Evolutionary conservation across 2,888 invertebrate genomes (phyloP), one percentile per base, ranked within the genome.

Genomic region (Drosophila suboccidentalis): DNA sequence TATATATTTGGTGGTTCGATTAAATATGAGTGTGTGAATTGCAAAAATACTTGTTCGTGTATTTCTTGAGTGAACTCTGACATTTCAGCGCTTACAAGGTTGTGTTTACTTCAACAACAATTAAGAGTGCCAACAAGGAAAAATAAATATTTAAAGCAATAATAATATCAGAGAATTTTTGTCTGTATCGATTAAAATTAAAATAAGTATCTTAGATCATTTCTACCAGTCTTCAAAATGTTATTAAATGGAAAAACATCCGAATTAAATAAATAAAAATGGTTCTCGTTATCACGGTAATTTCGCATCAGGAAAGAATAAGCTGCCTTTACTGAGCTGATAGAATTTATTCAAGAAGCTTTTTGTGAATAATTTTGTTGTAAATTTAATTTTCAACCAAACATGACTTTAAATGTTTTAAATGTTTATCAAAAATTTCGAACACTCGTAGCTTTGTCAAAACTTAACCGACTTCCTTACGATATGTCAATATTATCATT

Each of bases 21-120:
- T 60, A 51, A 60, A 67, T 55, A 67, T 34, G 17, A 13, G 50
- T 39, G 29, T 49, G 11, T 34, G 43, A 41, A 32, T 50, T 47
- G 55, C 38, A 49, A 22, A 19, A 44, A 55, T 38, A 19, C 17
- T 5, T 19, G 8, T 8, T 38, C 9, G 17, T 11, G 15, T 29
- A 15, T 32, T n/a, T 4, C 3, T 32, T 36, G 11, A 46, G 11
- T 60, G 41, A 68, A 57, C 53, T 57, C 38, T 69, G 53, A 1
- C 63, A 51, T 71, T 62, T 53, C 4, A 22, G 2, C 22, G 1
- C 1, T 2, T 4, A 13, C 15, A 51, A 46, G 50, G 50, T 41
- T 55, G 34, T 15, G 1, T 47, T n/a, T 10, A 13, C 29, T 51
- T 22, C 9, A 17, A 9, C 9, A 4, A 53, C 39, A 54, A 36